phyloP scores from a whole-genome alignment of 2,113 vertebrate genomes.

The Coracopsis vasa region DNA sequence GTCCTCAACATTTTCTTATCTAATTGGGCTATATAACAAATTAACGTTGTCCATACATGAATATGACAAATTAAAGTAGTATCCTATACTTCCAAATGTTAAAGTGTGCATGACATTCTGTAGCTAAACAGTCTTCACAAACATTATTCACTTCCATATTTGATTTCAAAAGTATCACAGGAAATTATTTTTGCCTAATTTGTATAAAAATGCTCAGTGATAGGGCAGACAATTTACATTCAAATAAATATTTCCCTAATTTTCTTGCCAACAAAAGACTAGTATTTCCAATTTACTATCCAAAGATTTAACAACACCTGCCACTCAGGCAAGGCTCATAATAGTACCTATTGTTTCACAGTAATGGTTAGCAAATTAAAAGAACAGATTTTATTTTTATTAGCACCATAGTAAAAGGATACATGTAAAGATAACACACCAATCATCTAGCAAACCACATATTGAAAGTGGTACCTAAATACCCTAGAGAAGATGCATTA shows the following conservation, averaged over 20 bases:
- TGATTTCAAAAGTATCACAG: neutral
- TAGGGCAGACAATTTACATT: neutral
- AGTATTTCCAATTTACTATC: neutral
- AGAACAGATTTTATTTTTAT: neutral
- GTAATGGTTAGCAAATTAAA: neutral
- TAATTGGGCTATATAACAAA: neutral
- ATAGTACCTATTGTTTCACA: neutral
- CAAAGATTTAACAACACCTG: neutral
- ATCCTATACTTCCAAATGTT: neutral
- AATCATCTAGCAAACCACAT: neutral
- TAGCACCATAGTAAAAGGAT: neutral
- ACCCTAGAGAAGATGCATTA: neutral
- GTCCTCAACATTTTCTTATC: neutral
- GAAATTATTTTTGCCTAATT: constrained; percentile 2
- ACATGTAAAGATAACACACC: neutral
- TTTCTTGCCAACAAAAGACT: neutral
- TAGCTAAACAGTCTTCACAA: neutral
- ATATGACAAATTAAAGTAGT: neutral
- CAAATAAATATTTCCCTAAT: neutral
- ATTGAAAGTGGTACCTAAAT: neutral
- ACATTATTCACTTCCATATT: neutral
- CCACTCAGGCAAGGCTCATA: neutral
- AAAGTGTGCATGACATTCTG: neutral
- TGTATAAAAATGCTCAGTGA: neutral
- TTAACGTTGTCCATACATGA: neutral